phyloP scores from a whole-genome alignment of 2,888 invertebrate genomes.

The Eristalis arbustorum region DNA sequence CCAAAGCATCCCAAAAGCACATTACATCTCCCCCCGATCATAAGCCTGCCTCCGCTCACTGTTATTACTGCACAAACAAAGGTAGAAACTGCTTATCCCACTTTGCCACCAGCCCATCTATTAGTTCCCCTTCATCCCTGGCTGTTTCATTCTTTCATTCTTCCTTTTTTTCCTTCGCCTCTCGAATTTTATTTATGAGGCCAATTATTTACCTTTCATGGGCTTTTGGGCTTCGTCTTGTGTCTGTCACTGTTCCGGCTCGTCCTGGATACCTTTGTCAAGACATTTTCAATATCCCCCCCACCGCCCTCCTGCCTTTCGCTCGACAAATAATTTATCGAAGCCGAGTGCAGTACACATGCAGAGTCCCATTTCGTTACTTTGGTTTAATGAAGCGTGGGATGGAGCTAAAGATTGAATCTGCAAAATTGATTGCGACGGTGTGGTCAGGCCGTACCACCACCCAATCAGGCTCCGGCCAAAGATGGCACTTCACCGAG shows the following conservation, averaged over 20 bases:
- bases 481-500: not conserved
- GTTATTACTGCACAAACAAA: not conserved
- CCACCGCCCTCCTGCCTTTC: constrained; percentile 1
- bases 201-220: constrained; percentile 44
- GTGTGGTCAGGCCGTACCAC: not conserved
- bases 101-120: not conserved
- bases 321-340: constrained; percentile 53
- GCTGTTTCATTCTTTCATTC: not conserved
- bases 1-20: constrained; percentile 35
- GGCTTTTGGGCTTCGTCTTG: constrained; percentile 15
- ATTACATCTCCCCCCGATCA: constrained; percentile 19
- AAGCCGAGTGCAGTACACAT: not conserved
- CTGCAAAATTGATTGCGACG: not conserved
- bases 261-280: constrained; percentile 25
- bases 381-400: constrained; percentile 58
- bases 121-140: not conserved
- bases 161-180: constrained; percentile 5
- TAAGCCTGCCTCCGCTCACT: constrained; percentile 26
- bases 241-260: not conserved
- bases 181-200: constrained; percentile 62
- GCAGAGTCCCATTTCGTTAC: not conserved
- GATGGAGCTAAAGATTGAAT: constrained; percentile 52
- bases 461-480: not conserved
- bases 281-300: not conserved
- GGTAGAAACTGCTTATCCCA: constrained; percentile 31